Base-by-base conservation (phyloP, 1,140 invertebrate genomes). In the Zaprionus tsacasi region DNA sequence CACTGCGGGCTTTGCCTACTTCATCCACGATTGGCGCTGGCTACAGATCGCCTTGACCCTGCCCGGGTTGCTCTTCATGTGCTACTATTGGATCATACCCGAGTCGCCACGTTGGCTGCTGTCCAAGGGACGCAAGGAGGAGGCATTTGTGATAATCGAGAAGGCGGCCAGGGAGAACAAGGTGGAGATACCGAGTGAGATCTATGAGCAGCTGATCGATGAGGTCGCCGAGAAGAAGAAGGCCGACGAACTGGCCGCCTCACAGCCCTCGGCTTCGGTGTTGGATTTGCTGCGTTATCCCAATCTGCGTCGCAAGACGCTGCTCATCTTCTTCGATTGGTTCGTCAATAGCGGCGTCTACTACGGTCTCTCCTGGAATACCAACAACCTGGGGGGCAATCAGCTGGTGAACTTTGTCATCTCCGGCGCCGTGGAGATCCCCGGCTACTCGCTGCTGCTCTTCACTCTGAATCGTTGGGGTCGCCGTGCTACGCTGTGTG, bases 61-160 rank as follows among this genome's bases (percentile, higher is more conserved):
- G 13, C 95, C 96, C 0, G 96, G 96, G 66, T 73, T 97, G 12
- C 85, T 95, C 1, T 96, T 98, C 76, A 93, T 97, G 15, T 91
- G 94, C 50, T 97, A 97, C 85, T 96, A 96, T 92, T 98, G 96
- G 97, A 95, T 97, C 69, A 95, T 97, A 82, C 97, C 97, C 1
- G 97, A 97, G 93, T 97, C 96, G 6, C 95, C 96, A 0, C 94
- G 97, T 65, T 98, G 97, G 97, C 91, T 97, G 7, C 89, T 97
- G 21, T 95, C 95, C 3, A 96, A 97, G 92, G 96, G 95, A 12
- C 94, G 95, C 48, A 93, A 94, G 11, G 94, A 95, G 1, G 95
- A 97, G 93, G 96, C 96, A 0, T 95, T 96, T 58, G 93, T 93
- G 57, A 93, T 96, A 1, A 93, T 98, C 6, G 94, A 95, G 75